phyloP scores from a whole-genome alignment of 2,888 invertebrate genomes.

The Cosmopolites sordidus region DNA sequence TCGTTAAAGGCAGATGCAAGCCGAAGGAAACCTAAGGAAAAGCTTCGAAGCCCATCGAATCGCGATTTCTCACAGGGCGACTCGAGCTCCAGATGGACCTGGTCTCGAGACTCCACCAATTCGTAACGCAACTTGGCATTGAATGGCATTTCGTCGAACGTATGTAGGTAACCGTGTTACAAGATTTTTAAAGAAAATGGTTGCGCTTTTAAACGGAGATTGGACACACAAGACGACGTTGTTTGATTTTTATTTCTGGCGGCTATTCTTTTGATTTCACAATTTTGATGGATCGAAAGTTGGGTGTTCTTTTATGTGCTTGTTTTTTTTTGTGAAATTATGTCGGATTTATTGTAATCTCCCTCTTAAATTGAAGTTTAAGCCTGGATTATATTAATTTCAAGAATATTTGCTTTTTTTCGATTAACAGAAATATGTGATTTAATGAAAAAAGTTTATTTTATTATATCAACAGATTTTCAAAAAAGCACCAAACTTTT shows the following conservation, averaged over 20 bases:
- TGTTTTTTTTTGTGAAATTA: too few species aligned
- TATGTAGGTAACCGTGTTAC: conserved; percentile 34
- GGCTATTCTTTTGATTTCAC: too few species aligned
- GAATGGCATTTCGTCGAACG: conserved; percentile 33
- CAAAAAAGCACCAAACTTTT: too few species aligned
- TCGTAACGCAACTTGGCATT: conserved; percentile 37
- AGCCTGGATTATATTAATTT: too few species aligned
- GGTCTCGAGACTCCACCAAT: conserved; percentile 35
- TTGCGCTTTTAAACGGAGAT: conserved; percentile 16
- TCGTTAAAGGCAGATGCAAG: conserved; percentile 45
- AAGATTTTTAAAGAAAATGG: conserved; percentile 6
- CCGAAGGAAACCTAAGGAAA: conserved; percentile 36
- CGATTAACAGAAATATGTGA: too few species aligned
- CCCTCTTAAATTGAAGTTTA: too few species aligned
- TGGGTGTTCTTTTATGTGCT: too few species aligned
- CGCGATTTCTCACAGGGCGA: conserved; percentile 41
- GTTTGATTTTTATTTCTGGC: conserved; percentile 5
- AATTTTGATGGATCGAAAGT: too few species aligned
- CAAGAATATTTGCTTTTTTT: too few species aligned
- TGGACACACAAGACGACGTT: conserved; percentile 20
- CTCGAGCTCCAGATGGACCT: conserved; percentile 31
- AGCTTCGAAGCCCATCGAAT: conserved; percentile 42
- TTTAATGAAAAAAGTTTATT: too few species aligned
- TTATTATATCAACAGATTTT: too few species aligned
- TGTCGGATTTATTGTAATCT: too few species aligned